phyloP scores from a whole-genome alignment of 1,140 invertebrate species.

The Trissolcus basalis region DNA sequence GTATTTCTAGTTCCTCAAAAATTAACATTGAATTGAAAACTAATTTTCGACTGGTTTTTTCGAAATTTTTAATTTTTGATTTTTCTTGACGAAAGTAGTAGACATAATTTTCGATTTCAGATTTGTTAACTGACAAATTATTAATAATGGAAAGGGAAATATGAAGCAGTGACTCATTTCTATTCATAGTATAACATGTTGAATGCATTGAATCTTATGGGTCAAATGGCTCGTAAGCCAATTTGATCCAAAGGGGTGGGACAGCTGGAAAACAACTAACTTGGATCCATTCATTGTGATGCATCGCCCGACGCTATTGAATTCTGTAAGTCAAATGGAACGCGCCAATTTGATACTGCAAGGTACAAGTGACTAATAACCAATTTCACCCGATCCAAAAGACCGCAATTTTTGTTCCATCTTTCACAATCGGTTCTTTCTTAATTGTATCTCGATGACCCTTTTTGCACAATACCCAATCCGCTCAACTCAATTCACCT shows the following conservation, averaged over 20 bases:
- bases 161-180: constrained; percentile 45
- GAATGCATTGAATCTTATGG: constrained; percentile 48
- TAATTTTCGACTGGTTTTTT: too few relatives aligned
- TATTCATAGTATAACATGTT: constrained; percentile 47
- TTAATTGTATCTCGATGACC: too few relatives aligned
- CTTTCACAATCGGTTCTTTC: not conserved
- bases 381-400: constrained; percentile 44
- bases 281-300: constrained; percentile 46
- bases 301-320: constrained; percentile 43
- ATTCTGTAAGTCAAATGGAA: constrained; percentile 55
- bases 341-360: constrained; percentile 52
- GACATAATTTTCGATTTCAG: not conserved
- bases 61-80: too few relatives aligned
- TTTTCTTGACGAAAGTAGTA: too few relatives aligned
- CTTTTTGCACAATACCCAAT: too few relatives aligned
- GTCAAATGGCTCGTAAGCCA: constrained; percentile 44
- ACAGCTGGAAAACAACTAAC: constrained; percentile 37
- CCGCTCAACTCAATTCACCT: too few relatives aligned
- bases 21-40: too few relatives aligned
- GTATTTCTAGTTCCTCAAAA: too few relatives aligned
- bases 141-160: constrained; percentile 26
- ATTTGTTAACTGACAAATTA: constrained; percentile 24
- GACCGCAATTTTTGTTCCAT: constrained; percentile 7
- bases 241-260: constrained; percentile 25
- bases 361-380: constrained; percentile 46